Evolutionary conservation across 30 jellyfish, hydroid and myxozoan genomes (phyloP), one percentile per base, ranked within the genome.

Genomic region (Calvadosia cruxmelitensis): DNA sequence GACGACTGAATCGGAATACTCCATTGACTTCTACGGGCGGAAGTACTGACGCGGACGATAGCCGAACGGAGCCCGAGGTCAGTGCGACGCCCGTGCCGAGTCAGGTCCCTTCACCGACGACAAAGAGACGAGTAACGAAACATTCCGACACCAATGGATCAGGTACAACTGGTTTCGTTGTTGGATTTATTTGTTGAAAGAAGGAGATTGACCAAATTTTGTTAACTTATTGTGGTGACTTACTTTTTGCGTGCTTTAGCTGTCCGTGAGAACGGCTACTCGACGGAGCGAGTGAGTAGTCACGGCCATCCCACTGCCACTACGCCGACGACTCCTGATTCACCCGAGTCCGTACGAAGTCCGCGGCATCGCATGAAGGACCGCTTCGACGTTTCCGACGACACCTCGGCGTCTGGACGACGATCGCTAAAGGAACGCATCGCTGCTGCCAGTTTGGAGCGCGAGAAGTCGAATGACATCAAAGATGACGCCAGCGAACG

Each of bases 281-380:
- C 57, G 57, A 20, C 57, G 20, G 15, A 42, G 20, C 57, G 15
- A 5, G 57, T 20, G 10, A 42, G 57, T 42, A 10, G 15, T 10
- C 57, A 20, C 10, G 57, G 57, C 20, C 57, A 42, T 42, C 57
- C 57, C 26, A 63, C 80, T 7, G 36, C 26, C 2, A 20, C 82
- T 7, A 70, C 85, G 25, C 65, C 86, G 24, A 29, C 35, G 24
- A 5, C 87, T 3, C 79, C 79, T 7, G 79, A 78, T 1, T 1
- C 78, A 1, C 33, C 29, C 32, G 95, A 78, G 25, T 25, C 89
- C 13, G 88, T 92, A 15, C 84, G 85, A 27, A 89, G 95, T 63
- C 98, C 98, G 36, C 80, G 86, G 53, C 63, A 79, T 2, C 72
- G 77, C 49, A 82, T 91, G 99, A 77, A 75, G 53, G 96, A 91